These are phyloP conservation scores for Caenorhabditis sp. DNA, from an alignment of 2,888 invertebrate genomes.

Conservation along the genomic window DNA sequence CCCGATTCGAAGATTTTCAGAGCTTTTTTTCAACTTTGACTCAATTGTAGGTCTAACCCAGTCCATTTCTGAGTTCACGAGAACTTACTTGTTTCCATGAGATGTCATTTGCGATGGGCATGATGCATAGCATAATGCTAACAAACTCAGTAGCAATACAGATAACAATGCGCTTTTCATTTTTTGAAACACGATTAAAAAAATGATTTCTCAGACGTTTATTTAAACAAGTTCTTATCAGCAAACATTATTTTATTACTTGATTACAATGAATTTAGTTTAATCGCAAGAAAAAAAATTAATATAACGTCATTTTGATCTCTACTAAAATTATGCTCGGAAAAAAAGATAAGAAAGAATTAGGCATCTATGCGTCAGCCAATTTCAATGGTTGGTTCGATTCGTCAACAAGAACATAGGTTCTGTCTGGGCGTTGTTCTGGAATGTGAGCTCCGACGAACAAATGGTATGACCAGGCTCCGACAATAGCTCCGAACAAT, in stretches of 20 bases:
- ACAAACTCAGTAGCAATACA: not conserved
- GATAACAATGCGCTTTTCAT: not conserved
- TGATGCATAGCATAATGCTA: not conserved
- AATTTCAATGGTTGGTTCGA: slow-evolving; percentile 41
- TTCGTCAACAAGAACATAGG: slow-evolving; percentile 45
- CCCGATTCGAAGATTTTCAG: too few species aligned
- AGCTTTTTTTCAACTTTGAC: not conserved
- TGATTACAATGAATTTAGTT: not conserved
- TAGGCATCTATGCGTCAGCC: not conserved
- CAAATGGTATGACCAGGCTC: slow-evolving; percentile 56
- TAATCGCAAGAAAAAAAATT: not conserved
- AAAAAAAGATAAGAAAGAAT: not conserved
- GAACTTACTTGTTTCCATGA: not conserved
- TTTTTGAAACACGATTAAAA: not conserved
- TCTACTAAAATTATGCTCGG: not conserved
- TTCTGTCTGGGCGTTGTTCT: slow-evolving; percentile 40
- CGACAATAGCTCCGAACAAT: slow-evolving; percentile 48
- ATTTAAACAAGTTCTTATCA: slow-evolving; percentile 1
- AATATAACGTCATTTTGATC: slow-evolving; percentile 16
- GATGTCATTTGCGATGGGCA: not conserved
- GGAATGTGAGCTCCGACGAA: slow-evolving; percentile 58
- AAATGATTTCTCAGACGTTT: not conserved
- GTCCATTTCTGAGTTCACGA: too few species aligned
- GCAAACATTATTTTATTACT: not conserved
- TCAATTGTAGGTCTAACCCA: too few species aligned